These are phyloP conservation scores for Ranitomeya variabilis DNA, from an alignment of 2,113 vertebrate genomes.

Conservation along the genomic window DNA sequence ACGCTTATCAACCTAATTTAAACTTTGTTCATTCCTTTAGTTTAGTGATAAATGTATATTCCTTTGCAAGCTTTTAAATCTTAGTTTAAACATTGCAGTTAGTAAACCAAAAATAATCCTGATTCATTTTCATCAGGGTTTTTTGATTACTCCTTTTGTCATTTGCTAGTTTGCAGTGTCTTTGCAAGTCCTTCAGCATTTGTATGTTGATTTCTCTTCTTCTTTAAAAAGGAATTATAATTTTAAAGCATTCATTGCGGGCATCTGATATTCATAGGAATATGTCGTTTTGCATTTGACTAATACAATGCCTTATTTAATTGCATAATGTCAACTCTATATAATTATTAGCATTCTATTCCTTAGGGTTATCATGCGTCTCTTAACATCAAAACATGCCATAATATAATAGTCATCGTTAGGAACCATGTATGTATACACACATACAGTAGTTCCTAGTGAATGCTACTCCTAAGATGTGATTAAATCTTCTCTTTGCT, in stretches of 20 bases:
- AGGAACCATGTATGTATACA: too few relatives aligned
- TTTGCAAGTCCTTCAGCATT: neutral
- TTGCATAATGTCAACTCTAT: neutral
- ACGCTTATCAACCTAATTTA: conserved; percentile 7
- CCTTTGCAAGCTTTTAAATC: neutral
- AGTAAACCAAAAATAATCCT: neutral
- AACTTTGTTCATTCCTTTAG: neutral
- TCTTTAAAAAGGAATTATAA: neutral
- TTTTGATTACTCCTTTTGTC: neutral
- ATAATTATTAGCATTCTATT: neutral
- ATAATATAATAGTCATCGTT: too few relatives aligned
- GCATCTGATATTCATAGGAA: neutral
- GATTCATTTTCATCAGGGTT: neutral
- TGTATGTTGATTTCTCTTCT: neutral
- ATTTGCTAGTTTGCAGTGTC: neutral
- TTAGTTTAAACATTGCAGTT: neutral
- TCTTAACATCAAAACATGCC: too few relatives aligned
- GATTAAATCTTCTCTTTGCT: too few relatives aligned
- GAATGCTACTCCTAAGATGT: too few relatives aligned
- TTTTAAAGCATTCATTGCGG: neutral
- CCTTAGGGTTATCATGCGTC: too few relatives aligned
- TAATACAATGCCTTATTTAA: neutral
- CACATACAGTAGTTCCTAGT: too few relatives aligned
- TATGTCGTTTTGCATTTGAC: neutral
- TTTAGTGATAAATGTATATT: conserved; percentile 7